These are phyloP conservation scores for Eupeodes corollae DNA, from an alignment of 1,140 invertebrate genomes.

Conservation along the genomic window DNA sequence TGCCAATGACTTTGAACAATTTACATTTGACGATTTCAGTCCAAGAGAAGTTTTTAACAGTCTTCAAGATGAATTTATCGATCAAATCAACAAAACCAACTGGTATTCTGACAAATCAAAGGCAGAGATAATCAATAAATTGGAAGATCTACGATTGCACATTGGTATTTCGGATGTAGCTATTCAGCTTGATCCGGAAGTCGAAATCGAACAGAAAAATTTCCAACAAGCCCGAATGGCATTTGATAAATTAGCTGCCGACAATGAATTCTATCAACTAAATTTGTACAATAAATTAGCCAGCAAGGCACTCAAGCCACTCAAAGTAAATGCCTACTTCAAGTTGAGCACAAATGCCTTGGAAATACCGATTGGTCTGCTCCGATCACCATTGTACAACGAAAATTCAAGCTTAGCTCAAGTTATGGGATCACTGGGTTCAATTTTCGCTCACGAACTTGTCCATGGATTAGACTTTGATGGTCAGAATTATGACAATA, in stretches of 20 bases:
- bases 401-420: conserved; percentile 5
- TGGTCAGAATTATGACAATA: conserved; percentile 27
- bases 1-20: conserved; percentile 1
- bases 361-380: conserved; percentile 24
- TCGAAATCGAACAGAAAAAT: background rate
- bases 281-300: background rate
- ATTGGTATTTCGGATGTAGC: background rate
- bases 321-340: conserved; percentile 30
- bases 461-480: conserved; percentile 31
- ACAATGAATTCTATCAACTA: background rate
- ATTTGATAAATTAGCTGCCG: background rate
- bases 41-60: conserved; percentile 9
- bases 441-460: conserved; percentile 26
- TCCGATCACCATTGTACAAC: conserved; percentile 10
- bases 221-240: background rate
- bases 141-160: too few species aligned
- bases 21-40: background rate
- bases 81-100: conserved; percentile 3
- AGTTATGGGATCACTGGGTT: conserved; percentile 17
- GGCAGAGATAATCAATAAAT: too few species aligned
- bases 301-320: conserved; percentile 9
- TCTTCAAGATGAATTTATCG: background rate
- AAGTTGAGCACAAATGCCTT: conserved; percentile 24
- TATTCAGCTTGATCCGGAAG: background rate
- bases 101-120: background rate